Evolutionary conservation across 2,888 invertebrate genomes (phyloP), one percentile per base, ranked within the genome.

Genomic region (Rotaria macrura): DNA sequence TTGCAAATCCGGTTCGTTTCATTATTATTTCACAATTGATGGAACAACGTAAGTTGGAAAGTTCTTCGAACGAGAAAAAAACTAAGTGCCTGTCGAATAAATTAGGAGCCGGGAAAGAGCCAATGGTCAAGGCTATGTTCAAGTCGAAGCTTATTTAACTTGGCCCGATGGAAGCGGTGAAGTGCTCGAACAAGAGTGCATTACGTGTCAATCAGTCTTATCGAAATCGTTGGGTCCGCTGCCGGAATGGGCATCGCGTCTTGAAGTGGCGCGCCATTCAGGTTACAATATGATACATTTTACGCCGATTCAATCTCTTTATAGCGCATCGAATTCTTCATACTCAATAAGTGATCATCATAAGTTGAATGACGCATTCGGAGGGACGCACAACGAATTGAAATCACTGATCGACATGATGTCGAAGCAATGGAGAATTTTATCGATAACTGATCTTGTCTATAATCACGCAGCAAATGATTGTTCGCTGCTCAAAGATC

Each of bases 381-480:
- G 17, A 49, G 49, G 49, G 3, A 49, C 49, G 17, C 17, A 49
- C 17, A 17, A 49, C 14, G 12, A 49, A 14, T 12, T 49, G 17
- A 49, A 49, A 14, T 3, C 3, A 9, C 3, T 49, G 17, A 49
- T 49, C 17, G 49, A 49, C 17, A 49, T 17, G 12, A 49, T 12
- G 49, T 14, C 49, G 14, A 49, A 49, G 17, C 49, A 49, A 9
- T 49, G 49, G 49, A 94, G 95, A 91, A 92, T 96, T 84, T 91
- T 95, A 85, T 95, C 96, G 47, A 94, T 99, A 88, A 96, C 96
- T 90, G 99, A 99, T 91, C 94, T 99, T 88, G 99, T 99, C 86
- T 92, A 97, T 88, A 99, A 99, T 92, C 99, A 99, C 91, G 96
- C 97, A 55, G 96, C 97, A n/a, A 96, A 96, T 90, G 96, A 97